Conservation (phyloP, 2,797 vertebrate species). For the Furcifer pardalis region DNA sequence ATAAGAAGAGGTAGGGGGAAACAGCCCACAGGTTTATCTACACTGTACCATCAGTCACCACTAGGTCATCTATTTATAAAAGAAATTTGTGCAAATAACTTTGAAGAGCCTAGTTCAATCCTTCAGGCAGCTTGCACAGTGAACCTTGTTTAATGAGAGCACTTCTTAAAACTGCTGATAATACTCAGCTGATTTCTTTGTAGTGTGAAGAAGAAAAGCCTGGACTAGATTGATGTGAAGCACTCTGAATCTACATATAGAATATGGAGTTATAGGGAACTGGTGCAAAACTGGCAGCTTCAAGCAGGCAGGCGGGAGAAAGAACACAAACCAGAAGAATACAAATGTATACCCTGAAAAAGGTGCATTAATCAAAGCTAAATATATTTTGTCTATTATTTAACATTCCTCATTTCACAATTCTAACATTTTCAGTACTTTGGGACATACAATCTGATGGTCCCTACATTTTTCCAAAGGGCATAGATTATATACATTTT, state of each 20-base stretch:
- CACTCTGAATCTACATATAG: constrained; percentile 46
- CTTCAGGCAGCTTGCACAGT: constrained; percentile 46
- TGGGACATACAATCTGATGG: background rate
- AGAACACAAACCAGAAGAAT: background rate
- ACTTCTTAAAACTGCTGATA: constrained; percentile 52
- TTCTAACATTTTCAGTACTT: background rate
- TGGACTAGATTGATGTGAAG: constrained; percentile 17
- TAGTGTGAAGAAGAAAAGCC: constrained; percentile 51
- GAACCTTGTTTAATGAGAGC: constrained; percentile 63
- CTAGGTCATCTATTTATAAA: constrained; percentile 48
- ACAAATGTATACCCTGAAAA: too few relatives aligned
- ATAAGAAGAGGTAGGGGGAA: background rate
- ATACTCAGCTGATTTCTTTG: constrained; percentile 54
- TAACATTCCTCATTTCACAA: background rate
- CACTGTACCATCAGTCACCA: constrained; percentile 44
- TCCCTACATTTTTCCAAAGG: background rate
- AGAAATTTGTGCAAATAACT: constrained; percentile 37
- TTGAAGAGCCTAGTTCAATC: constrained; percentile 54
- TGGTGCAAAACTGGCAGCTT: constrained; percentile 48
- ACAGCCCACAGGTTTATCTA: constrained; percentile 28
- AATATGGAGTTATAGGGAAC: constrained; percentile 55
- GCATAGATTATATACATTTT: background rate
- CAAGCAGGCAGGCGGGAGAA: constrained; percentile 29
- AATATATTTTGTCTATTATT: background rate
- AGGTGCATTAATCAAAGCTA: too few relatives aligned